A percentile compares a stretch with the other conserved stretches of the same genome.
These are phyloP conservation scores for Mamestra brassicae DNA, from an alignment of 2,888 invertebrate species.

Conservation along the genomic window DNA sequence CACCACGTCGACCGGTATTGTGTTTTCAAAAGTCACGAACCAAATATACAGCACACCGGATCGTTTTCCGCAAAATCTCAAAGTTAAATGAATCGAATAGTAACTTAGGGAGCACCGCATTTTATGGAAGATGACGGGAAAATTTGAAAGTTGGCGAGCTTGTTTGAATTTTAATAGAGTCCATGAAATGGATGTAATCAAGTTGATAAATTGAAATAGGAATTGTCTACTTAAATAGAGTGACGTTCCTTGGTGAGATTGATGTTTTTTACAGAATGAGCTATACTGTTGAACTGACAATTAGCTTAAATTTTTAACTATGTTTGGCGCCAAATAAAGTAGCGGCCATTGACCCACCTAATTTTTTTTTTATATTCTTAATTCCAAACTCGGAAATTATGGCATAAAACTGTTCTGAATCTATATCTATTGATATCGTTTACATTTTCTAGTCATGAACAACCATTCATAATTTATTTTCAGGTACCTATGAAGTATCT, in stretches of 20 bases:
- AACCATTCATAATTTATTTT: too few species aligned
- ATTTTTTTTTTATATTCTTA: too few species aligned
- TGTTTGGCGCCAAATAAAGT: too few species aligned
- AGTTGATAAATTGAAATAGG: constrained; percentile 6
- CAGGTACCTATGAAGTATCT: too few species aligned
- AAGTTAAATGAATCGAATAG: constrained; percentile 38
- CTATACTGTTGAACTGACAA: too few species aligned
- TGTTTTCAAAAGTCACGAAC: not conserved
- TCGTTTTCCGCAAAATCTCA: constrained; percentile 22
- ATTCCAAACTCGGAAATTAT: too few species aligned
- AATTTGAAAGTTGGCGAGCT: constrained; percentile 19
- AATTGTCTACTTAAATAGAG: not conserved
- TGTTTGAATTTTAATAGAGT: constrained; percentile 17
- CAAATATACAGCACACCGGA: not conserved
- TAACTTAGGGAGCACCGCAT: not conserved
- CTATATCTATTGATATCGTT: too few species aligned
- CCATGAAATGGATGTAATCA: not conserved
- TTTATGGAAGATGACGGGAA: constrained; percentile 6
- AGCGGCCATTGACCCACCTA: too few species aligned
- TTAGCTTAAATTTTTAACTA: too few species aligned
- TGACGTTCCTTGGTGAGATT: not conserved
- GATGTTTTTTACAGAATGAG: too few species aligned
- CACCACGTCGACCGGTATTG: not conserved
- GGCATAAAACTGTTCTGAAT: too few species aligned
- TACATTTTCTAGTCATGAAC: too few species aligned